These are phyloP conservation scores for Drosophila kuntzei DNA, from an alignment of 2,888 invertebrate genomes.

Conservation along the genomic window DNA sequence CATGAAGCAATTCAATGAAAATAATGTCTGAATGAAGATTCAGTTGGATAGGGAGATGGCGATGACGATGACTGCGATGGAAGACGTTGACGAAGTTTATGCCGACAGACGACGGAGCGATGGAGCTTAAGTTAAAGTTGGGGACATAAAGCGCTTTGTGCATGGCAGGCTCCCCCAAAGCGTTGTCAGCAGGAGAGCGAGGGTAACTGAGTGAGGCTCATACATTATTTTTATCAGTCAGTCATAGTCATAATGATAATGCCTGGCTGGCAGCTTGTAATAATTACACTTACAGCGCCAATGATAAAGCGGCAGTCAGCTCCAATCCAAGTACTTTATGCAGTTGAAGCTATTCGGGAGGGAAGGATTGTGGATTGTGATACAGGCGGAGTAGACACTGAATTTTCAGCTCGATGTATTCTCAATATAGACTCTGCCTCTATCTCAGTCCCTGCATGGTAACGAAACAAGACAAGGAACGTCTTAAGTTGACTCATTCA, in stretches of 20 bases:
- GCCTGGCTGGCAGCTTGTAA: constrained; percentile 48
- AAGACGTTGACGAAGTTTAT: constrained; percentile 34
- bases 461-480: constrained; percentile 10
- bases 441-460: not conserved
- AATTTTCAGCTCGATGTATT: constrained; percentile 46
- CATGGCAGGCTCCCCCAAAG: constrained; percentile 51
- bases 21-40: constrained; percentile 69
- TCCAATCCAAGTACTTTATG: constrained; percentile 15
- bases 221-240: constrained; percentile 75
- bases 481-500: constrained; percentile 67
- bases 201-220: constrained; percentile 7
- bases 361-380: not conserved
- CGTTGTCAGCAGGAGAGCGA: constrained; percentile 18
- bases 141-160: constrained; percentile 43
- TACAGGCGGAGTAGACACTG: constrained; percentile 10
- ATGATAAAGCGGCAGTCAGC: constrained; percentile 41
- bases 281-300: constrained; percentile 54
- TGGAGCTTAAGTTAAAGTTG: constrained; percentile 43
- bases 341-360: constrained; percentile 13
- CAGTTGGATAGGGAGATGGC: constrained; percentile 19
- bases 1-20: constrained; percentile 78
- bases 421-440: constrained; percentile 33
- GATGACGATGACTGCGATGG: constrained; percentile 2
- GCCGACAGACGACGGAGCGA: constrained; percentile 38
- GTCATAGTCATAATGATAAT: constrained; percentile 61